Percentiles rank a stretch among this genome's conserved stretches.
Conservation (phyloP, 2,113 vertebrate genomes). For the Morone chrysops region DNA sequence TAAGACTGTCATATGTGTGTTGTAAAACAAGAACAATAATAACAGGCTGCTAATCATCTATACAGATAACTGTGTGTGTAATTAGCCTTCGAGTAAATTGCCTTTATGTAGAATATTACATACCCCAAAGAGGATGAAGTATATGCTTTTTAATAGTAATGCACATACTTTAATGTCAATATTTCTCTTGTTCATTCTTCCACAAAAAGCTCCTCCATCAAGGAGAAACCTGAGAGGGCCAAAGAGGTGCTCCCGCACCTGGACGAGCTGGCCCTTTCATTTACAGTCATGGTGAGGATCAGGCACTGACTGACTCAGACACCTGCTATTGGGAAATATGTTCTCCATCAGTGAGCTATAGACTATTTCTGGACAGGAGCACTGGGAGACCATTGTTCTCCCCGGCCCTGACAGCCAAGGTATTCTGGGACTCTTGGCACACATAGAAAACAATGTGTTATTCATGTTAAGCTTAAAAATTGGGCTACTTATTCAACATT, state of each 20-base stretch:
- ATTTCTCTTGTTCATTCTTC: conserved; percentile 73
- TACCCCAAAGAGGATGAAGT: conserved; percentile 12
- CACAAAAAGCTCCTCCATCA: conserved; percentile 66
- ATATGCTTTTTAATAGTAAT: conserved; percentile 38
- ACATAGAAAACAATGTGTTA: conserved; percentile 82
- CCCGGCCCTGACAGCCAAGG: conserved; percentile 80
- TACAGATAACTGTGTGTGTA: not conserved
- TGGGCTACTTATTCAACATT: conserved; percentile 56
- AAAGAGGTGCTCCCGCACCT: conserved; percentile 79
- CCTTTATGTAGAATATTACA: conserved; percentile 4
- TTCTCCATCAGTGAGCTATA: conserved; percentile 85
- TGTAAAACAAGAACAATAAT: conserved; percentile 5
- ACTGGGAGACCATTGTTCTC: conserved; percentile 86
- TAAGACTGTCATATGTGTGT: not conserved
- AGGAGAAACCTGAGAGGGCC: conserved; percentile 81
- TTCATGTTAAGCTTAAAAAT: conserved; percentile 79
- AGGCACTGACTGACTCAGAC: conserved; percentile 84
- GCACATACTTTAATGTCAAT: conserved; percentile 54
- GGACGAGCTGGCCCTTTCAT: conserved; percentile 81
- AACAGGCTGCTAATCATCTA: conserved; percentile 10
- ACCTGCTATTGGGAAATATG: conserved; percentile 87
- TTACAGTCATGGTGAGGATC: conserved; percentile 82
- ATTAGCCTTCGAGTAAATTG: conserved; percentile 12
- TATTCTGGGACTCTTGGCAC: conserved; percentile 84
- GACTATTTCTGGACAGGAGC: conserved; percentile 81